Conservation (phyloP, 2,113 vertebrate genomes). For the Cacatua alba region DNA sequence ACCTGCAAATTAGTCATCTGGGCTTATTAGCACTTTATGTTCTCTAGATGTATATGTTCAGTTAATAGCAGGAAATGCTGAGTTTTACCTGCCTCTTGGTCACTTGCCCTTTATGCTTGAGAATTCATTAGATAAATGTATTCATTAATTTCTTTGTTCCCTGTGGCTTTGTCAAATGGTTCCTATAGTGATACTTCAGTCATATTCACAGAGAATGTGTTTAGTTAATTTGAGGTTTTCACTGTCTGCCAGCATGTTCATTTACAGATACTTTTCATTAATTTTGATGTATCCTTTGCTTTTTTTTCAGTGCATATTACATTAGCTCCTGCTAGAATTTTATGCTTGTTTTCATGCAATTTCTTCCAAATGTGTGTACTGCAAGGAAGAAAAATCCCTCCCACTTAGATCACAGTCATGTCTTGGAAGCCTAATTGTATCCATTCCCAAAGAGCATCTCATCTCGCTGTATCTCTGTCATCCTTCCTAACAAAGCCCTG, state of each 20-base stretch:
- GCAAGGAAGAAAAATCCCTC: background rate
- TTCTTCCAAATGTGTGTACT: background rate
- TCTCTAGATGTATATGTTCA: background rate
- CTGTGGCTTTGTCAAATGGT: constrained; percentile 3
- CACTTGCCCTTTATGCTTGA: background rate
- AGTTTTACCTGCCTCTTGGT: background rate
- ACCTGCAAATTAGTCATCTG: background rate
- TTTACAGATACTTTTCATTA: background rate
- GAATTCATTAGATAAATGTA: background rate
- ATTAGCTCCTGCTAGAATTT: background rate
- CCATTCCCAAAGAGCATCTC: background rate
- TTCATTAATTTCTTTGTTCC: background rate
- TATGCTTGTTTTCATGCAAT: background rate
- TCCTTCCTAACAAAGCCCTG: background rate
- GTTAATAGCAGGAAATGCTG: background rate
- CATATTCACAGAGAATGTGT: background rate
- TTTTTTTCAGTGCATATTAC: background rate
- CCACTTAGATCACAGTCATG: background rate
- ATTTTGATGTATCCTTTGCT: background rate
- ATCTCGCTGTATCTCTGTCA: background rate
- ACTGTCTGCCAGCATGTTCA: background rate
- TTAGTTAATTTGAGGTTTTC: constrained; percentile 9
- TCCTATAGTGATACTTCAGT: constrained; percentile 22
- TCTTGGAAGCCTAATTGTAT: background rate
- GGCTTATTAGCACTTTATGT: background rate